Conservation (phyloP, 2,113 vertebrate species). For the Salminus brasiliensis region DNA sequence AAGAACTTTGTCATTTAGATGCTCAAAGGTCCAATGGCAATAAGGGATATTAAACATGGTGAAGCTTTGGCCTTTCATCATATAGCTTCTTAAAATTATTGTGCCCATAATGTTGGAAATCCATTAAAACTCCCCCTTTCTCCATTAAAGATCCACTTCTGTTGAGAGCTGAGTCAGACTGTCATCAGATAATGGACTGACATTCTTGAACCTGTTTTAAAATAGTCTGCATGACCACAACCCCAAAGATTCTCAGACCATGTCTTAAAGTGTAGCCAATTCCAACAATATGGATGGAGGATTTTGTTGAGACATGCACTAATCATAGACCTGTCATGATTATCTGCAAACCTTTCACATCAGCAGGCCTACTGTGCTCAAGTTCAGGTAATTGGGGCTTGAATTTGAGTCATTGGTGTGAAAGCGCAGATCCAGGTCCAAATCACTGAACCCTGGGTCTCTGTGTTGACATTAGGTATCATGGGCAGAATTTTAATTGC, state of each 20-base stretch:
- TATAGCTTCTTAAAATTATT: no score
- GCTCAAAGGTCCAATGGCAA: no score
- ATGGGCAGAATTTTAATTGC: not conserved
- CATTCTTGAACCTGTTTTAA: not conserved
- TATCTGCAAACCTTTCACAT: not conserved
- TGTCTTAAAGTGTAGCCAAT: no score
- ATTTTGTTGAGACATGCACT: not conserved
- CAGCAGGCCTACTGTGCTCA: not conserved
- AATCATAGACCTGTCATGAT: not conserved
- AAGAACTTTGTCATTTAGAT: no score
- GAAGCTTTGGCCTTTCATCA: no score
- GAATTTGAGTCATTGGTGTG: not conserved
- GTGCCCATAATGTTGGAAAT: no score
- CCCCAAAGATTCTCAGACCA: not conserved
- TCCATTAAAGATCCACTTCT: no score
- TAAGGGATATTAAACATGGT: no score
- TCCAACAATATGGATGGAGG: not conserved
- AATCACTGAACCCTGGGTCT: not conserved
- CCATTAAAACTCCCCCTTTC: no score
- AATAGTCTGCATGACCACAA: no score
- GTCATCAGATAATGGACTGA: not conserved
- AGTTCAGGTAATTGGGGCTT: not conserved
- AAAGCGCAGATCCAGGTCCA: no score
- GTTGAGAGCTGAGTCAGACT: not conserved
- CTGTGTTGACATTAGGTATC: not conserved